Base-by-base conservation (phyloP, 2,113 vertebrate genomes). In the Oenanthe melanoleuca region DNA sequence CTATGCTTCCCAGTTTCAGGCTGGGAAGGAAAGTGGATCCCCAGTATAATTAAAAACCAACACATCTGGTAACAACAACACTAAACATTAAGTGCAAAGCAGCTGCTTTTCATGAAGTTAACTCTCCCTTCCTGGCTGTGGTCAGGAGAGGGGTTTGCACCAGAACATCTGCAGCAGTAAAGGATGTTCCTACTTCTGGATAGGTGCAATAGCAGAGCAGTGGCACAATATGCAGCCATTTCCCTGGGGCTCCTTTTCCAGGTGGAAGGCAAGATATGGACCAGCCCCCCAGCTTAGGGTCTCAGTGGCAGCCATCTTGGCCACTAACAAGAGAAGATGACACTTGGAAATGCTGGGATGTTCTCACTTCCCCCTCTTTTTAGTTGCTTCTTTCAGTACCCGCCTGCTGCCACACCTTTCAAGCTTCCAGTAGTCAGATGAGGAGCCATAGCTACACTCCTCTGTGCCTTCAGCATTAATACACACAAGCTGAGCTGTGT, bases 151-250 rank as follows among this genome's bases (percentile, higher is more conserved):
- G 6, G 4, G 6, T 61, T 88, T 79, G 25, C 31, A 40, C 45
- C 73, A 47, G 24, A 61, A 3, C 0, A 0, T 6, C 8, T 38
- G 64, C n/a, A 85, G 44, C 1, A 2, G 31, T 28, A 80, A 90
- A 80, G 37, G 61, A 75, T 65, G 63, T 5, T 56, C 29, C 26
- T 40, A 26, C 8, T 10, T 72, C 74, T 3, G 4, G 14, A 72
- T 0, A 57, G 65, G 7, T 79, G 26, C n/a, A 67, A 53, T 5
- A 60, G 24, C 28, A 77, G 72, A 56, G 29, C 11, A 38, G 28
- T 38, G 16, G 21, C 37, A 69, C 25, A 77, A 9, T 33, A 77
- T 33, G 14, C 49, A 52, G 42, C 56, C 42, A 44, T 37, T 40
- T 55, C 14, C 52, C 15, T 6, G 3, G 2, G 11, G 3, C 4